Conservation (phyloP, 2,888 invertebrate species). For the Philereme transversata region DNA sequence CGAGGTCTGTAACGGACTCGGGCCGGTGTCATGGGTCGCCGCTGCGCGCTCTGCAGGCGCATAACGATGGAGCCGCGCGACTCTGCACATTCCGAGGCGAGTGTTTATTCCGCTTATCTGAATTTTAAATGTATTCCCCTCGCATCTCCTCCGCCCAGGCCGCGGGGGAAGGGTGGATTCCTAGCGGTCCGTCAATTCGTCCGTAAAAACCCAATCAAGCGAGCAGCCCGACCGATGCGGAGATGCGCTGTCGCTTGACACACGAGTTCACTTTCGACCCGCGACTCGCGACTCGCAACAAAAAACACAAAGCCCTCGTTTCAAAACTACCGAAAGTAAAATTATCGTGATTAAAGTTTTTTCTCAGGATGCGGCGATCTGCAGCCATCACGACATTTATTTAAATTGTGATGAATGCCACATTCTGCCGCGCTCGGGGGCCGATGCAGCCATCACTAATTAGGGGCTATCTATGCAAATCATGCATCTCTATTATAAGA, state of each 20-base stretch:
- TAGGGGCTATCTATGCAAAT: background rate
- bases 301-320: constrained; percentile 38
- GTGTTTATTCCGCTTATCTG: constrained; percentile 79
- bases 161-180: constrained; percentile 47
- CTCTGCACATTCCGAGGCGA: constrained; percentile 51
- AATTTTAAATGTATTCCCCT: constrained; percentile 70
- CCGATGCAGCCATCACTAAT: background rate
- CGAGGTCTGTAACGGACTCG: background rate
- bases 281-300: constrained; percentile 23
- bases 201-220: constrained; percentile 76
- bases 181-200: constrained; percentile 68
- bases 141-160: constrained; percentile 18
- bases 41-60: background rate
- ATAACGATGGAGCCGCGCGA: background rate
- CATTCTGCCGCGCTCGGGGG: constrained; percentile 3
- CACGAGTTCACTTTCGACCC: constrained; percentile 62
- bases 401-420: constrained; percentile 18
- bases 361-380: constrained; percentile 17
- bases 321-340: constrained; percentile 40
- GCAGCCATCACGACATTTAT: constrained; percentile 29
- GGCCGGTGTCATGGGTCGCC: background rate
- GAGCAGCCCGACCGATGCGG: constrained; percentile 44
- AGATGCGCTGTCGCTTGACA: constrained; percentile 56
- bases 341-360: constrained; percentile 40
- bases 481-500: background rate